Evolutionary conservation across 2,113 vertebrate genomes (phyloP).

Genomic region (Albula goreensis): DNA sequence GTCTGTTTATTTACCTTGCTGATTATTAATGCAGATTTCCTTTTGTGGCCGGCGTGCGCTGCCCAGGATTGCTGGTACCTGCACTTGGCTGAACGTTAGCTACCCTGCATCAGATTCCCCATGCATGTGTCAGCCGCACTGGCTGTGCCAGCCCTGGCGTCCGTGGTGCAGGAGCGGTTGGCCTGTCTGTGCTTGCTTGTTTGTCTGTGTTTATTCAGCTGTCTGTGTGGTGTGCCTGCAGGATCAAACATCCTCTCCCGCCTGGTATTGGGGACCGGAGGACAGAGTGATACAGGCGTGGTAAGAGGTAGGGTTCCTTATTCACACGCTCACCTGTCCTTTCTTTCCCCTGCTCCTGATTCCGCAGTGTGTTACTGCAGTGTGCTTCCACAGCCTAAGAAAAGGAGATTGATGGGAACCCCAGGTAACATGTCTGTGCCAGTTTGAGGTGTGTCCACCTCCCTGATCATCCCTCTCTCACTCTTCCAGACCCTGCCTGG

Average conservation of each 20-base stretch:
- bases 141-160: background rate
- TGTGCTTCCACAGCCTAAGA: background rate
- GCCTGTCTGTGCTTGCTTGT: background rate
- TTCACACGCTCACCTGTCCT: background rate
- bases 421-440: background rate
- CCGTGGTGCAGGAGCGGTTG: background rate
- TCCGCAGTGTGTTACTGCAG: background rate
- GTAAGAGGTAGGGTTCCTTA: conserved; percentile 28
- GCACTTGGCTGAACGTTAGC: background rate
- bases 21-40: background rate
- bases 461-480: background rate
- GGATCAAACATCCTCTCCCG: conserved; percentile 55
- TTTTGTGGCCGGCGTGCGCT: background rate
- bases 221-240: conserved; percentile 26
- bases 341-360: background rate
- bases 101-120: background rate
- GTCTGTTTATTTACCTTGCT: conserved; percentile 9
- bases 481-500: conserved; percentile 67
- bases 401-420: background rate
- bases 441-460: background rate
- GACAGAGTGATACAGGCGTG: conserved; percentile 62
- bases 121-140: background rate
- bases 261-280: conserved; percentile 56
- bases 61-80: background rate
- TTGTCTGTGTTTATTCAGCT: background rate